These are phyloP conservation scores for Tanypteryx hageni DNA, from an alignment of 2,888 invertebrate genomes.

Conservation along the genomic window DNA sequence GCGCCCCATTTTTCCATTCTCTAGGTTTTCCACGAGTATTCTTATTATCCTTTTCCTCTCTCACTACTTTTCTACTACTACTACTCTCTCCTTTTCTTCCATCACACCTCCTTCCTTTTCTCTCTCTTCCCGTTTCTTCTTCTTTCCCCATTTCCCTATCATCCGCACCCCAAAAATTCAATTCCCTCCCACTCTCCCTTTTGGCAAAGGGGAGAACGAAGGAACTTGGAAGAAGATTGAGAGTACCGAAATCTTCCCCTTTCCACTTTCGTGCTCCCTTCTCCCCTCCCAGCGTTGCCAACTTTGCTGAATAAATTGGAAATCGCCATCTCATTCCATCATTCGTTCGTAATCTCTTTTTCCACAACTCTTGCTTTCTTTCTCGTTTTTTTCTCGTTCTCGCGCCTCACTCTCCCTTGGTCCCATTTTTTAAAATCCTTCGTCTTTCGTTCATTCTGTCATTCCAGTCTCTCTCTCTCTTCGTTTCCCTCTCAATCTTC, in stretches of 20 bases:
- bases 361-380: too few relatives aligned
- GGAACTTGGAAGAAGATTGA: background rate
- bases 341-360: too few relatives aligned
- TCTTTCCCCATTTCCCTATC: background rate
- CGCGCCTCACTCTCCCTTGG: too few relatives aligned
- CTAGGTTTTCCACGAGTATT: background rate
- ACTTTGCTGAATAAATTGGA: background rate
- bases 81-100: background rate
- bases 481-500: too few relatives aligned
- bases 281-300: background rate
- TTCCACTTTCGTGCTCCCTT: background rate
- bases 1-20: background rate
- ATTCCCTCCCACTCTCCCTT: background rate
- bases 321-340: conserved; percentile 1
- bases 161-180: background rate
- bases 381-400: too few relatives aligned
- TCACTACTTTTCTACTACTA: background rate
- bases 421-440: too few relatives aligned
- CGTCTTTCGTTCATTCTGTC: too few relatives aligned
- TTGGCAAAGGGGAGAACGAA: background rate
- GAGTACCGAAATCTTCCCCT: background rate
- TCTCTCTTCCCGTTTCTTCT: background rate
- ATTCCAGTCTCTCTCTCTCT: too few relatives aligned
- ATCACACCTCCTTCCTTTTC: background rate
- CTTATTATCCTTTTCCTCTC: background rate